These are phyloP conservation scores for Amazona vittata DNA, from an alignment of 2,113 vertebrate genomes.

Conservation along the genomic window DNA sequence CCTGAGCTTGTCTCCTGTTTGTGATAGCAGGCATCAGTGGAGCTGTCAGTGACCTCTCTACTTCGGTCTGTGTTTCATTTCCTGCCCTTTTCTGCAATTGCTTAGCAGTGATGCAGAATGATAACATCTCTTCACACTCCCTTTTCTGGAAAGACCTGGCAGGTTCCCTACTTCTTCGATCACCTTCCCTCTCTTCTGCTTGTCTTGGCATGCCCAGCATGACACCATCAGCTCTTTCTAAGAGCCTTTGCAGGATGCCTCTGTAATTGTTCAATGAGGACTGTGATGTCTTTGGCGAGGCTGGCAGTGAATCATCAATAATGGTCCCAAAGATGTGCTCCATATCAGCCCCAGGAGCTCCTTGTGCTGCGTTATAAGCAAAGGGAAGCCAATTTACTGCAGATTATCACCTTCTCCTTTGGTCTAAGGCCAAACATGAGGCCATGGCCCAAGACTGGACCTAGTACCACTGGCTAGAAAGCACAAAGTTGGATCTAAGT, in stretches of 20 bases:
- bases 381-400: background rate
- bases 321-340: background rate
- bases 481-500: background rate
- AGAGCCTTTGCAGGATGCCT: background rate
- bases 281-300: accelerated
- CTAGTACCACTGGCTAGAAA: background rate
- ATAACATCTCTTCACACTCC: background rate
- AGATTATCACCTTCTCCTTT: background rate
- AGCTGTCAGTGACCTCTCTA: background rate
- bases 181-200: background rate
- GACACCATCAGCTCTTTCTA: background rate
- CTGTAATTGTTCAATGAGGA: background rate
- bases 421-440: background rate
- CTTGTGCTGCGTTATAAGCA: background rate
- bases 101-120: background rate
- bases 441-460: accelerated
- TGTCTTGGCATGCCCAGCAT: background rate
- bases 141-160: constrained; percentile 33
- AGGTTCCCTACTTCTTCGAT: constrained; percentile 19
- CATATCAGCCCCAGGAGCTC: background rate
- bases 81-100: background rate
- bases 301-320: background rate
- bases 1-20: background rate
- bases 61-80: background rate
- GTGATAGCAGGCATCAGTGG: background rate